Evolutionary conservation across 2,797 vertebrate species (phyloP).

Genomic region (Margarornis squamiger): DNA sequence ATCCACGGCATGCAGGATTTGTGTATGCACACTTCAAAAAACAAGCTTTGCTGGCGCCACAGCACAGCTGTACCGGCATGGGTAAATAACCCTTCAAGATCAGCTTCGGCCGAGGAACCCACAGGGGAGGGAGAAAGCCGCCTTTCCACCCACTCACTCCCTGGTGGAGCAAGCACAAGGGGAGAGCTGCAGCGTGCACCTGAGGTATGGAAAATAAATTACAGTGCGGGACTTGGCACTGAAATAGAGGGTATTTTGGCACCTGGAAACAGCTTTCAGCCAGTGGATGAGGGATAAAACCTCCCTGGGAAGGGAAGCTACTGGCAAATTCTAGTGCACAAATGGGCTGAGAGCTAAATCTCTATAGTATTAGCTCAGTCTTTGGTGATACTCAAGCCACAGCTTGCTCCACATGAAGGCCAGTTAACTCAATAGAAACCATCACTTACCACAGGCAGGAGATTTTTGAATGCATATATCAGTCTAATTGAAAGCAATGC

Average conservation of each 20-base stretch:
- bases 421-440: constrained; percentile 11
- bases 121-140: background rate
- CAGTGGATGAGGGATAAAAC: background rate
- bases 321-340: background rate
- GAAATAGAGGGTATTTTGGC: background rate
- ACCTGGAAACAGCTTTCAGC: background rate
- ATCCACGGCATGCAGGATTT: background rate
- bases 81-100: background rate
- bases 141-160: rapidly evolving
- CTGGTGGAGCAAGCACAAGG: background rate
- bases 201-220: background rate
- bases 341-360: constrained; percentile 12
- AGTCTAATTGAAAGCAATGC: background rate
- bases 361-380: background rate
- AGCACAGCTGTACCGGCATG: background rate
- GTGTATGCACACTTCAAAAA: background rate
- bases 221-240: background rate
- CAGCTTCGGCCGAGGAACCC: background rate
- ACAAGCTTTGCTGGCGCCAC: background rate
- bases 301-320: background rate
- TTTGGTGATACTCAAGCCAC: background rate
- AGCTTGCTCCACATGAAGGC: constrained; percentile 6
- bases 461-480: background rate
- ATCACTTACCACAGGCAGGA: background rate
- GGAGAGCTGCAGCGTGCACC: background rate